These are phyloP conservation scores for Sussaba pulchella DNA, from an alignment of 2,888 invertebrate genomes.

Conservation along the genomic window DNA sequence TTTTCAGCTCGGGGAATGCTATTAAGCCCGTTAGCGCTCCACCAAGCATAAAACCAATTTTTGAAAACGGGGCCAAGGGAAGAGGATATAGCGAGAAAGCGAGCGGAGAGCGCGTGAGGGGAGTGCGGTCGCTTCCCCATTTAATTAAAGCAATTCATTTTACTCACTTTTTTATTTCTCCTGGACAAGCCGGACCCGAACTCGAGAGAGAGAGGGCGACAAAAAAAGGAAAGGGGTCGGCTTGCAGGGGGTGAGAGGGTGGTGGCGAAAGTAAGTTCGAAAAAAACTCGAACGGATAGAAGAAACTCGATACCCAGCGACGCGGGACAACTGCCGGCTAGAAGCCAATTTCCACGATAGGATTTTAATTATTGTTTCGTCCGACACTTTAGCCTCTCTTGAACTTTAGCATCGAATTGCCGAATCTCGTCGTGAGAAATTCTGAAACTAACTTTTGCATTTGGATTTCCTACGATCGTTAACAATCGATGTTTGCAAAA, in stretches of 20 bases:
- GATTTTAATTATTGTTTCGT: conserved; percentile 63
- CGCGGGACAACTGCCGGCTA: conserved; percentile 45
- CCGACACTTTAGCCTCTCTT: background rate
- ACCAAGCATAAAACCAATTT: conserved; percentile 79
- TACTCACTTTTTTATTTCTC: conserved; percentile 60
- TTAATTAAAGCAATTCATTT: conserved; percentile 78
- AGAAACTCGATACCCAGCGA: conserved; percentile 51
- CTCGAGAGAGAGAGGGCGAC: conserved; percentile 19
- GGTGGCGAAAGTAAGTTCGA: conserved; percentile 33
- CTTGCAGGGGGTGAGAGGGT: background rate
- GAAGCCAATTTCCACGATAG: conserved; percentile 66
- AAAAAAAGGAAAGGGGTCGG: conserved; percentile 1
- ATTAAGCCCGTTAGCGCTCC: conserved; percentile 75
- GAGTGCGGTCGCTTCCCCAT: conserved; percentile 67
- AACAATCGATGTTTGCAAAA: too few relatives aligned
- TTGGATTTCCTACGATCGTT: too few relatives aligned
- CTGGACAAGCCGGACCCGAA: conserved; percentile 45
- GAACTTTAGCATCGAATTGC: background rate
- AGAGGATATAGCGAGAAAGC: conserved; percentile 16
- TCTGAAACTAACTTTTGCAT: too few relatives aligned
- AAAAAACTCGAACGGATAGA: conserved; percentile 42
- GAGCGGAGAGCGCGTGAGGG: conserved; percentile 37
- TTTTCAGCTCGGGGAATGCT: conserved; percentile 56
- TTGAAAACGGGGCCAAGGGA: conserved; percentile 66
- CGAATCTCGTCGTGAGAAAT: too few relatives aligned